These are phyloP conservation scores for Neoarius graeffei DNA, from an alignment of 2,113 vertebrate species.

Conservation along the genomic window DNA sequence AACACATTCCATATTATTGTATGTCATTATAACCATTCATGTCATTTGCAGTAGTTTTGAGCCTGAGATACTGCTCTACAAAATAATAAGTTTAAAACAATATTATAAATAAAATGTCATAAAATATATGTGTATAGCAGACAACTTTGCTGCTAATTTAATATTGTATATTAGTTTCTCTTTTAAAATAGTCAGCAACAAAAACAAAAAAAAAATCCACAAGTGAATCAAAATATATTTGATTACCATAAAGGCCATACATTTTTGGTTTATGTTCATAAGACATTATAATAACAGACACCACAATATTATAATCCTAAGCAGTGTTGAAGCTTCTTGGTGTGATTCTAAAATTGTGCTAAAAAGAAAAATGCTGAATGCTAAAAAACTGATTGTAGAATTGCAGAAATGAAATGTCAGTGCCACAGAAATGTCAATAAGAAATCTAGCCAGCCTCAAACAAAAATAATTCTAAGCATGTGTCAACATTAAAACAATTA, in stretches of 20 bases:
- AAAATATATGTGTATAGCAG: neutral
- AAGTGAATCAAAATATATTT: neutral
- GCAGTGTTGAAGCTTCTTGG: neutral
- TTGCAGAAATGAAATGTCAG: neutral
- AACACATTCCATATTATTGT: neutral
- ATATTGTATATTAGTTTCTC: slow-evolving; percentile 9
- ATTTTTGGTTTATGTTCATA: slow-evolving; percentile 19
- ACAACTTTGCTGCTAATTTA: neutral
- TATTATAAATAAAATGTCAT: neutral
- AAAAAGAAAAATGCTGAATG: neutral
- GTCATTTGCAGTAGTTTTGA: neutral
- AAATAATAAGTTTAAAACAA: neutral
- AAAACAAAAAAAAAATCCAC: neutral
- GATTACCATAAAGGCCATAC: neutral
- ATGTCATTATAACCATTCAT: neutral
- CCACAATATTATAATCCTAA: slow-evolving; percentile 8
- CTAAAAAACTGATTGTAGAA: neutral
- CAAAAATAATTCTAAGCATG: neutral
- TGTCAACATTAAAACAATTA: slow-evolving; percentile 36
- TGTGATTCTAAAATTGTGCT: neutral
- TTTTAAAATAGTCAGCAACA: neutral
- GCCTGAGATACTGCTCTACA: neutral
- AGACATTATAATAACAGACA: neutral
- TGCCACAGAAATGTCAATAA: neutral
- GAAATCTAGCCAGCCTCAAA: neutral